phyloP scores from a whole-genome alignment of 2,888 invertebrate genomes.

The Sesia bembeciformis region DNA sequence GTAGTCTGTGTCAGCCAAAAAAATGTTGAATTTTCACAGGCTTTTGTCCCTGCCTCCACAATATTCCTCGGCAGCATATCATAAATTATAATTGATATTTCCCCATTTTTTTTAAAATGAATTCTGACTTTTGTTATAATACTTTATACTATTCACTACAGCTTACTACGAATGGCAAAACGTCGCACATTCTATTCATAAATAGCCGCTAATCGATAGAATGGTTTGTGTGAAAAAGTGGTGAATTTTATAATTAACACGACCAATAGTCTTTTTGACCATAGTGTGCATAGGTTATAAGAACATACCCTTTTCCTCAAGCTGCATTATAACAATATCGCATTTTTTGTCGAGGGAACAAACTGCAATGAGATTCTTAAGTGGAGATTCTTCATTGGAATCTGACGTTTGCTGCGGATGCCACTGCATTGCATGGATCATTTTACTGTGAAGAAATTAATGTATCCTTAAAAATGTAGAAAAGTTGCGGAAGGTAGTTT shows the following conservation, averaged over 20 bases:
- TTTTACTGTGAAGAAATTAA: constrained; percentile 60
- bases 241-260: neutral
- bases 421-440: constrained; percentile 80
- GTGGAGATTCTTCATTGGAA: constrained; percentile 68
- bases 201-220: neutral
- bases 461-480: too few species aligned
- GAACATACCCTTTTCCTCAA: constrained; percentile 19
- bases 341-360: constrained; percentile 75
- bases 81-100: too few species aligned
- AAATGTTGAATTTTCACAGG: too few species aligned
- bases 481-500: too few species aligned
- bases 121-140: too few species aligned
- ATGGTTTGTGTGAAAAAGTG: neutral
- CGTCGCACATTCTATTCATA: neutral
- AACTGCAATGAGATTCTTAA: constrained; percentile 74
- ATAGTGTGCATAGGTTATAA: neutral
- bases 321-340: constrained; percentile 46
- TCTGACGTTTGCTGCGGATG: constrained; percentile 79
- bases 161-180: too few species aligned
- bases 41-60: too few species aligned
- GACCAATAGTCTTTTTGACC: neutral
- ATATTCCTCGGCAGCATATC: too few species aligned
- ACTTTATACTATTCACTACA: too few species aligned
- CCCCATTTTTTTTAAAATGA: too few species aligned
- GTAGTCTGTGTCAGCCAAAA: too few species aligned